phyloP scores from a whole-genome alignment of 2,113 vertebrate genomes.

The Lycaon pictus region DNA sequence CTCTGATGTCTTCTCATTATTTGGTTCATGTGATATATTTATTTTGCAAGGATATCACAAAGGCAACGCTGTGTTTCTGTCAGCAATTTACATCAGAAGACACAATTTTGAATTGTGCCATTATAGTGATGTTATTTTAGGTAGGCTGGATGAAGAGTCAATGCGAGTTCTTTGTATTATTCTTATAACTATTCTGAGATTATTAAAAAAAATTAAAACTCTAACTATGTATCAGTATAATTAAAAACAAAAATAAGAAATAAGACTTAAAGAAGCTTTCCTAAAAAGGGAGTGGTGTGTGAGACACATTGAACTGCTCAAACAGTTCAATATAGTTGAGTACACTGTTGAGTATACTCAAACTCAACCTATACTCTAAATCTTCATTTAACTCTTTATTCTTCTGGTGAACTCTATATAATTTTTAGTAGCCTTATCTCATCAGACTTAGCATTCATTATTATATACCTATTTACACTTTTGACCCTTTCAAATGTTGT shows the following conservation, averaged over 20 bases:
- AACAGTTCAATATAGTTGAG: not conserved
- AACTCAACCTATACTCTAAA: not conserved
- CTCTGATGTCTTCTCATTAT: not conserved
- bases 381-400: not conserved
- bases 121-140: not conserved
- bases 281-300: not conserved
- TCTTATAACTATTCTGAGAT: not conserved
- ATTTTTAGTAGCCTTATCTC: not conserved
- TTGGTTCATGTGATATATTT: not conserved
- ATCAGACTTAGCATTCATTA: not conserved
- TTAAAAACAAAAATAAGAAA: slow-evolving; percentile 27
- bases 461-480: not conserved
- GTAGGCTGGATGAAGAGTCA: not conserved
- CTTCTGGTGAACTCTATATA: not conserved
- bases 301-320: not conserved
- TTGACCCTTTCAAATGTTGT: not conserved
- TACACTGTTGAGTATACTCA: not conserved
- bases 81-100: not conserved
- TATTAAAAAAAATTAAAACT: not conserved
- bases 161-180: not conserved
- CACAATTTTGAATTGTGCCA: not conserved
- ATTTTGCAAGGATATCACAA: not conserved
- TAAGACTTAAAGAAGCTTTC: not conserved
- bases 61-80: not conserved
- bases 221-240: not conserved